Evolutionary conservation across 1,140 invertebrate genomes (phyloP).

Genomic region (Philotrypesis tridentata): DNA sequence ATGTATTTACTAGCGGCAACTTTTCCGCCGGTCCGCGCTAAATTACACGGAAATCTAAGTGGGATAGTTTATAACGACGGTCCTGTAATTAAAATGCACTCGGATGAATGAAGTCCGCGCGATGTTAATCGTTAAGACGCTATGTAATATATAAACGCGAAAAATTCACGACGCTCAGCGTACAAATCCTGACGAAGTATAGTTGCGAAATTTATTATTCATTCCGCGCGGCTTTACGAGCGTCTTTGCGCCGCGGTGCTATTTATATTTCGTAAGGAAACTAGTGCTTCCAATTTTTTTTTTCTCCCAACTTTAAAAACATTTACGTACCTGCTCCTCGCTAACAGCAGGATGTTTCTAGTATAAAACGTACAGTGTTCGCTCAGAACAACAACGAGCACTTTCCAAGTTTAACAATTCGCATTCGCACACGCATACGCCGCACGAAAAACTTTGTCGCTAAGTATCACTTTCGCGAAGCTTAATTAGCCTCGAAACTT

Average conservation of each 20-base stretch:
- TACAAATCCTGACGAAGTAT: neutral
- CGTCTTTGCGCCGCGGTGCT: neutral
- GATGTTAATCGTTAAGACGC: no score
- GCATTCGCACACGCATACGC: no score
- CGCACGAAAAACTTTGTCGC: neutral
- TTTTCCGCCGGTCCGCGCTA: no score
- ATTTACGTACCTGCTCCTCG: neutral
- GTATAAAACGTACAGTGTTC: neutral
- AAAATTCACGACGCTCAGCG: no score
- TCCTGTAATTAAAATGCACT: no score
- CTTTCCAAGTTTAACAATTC: no score
- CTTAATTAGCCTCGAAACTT: neutral
- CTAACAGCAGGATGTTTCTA: neutral
- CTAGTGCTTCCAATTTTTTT: neutral
- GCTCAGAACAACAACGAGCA: no score
- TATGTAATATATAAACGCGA: no score
- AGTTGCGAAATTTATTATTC: slow-evolving; percentile 3
- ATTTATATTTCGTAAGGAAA: neutral
- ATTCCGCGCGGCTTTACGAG: neutral
- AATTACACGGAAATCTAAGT: no score
- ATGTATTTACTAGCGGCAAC: no score
- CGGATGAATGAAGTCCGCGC: no score
- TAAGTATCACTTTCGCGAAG: neutral
- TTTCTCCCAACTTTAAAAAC: neutral
- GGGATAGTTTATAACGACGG: no score